Evolutionary conservation across 1,140 invertebrate genomes (phyloP), one percentile per base, ranked within the genome.

Genomic region (Eurytemora carolleeae): DNA sequence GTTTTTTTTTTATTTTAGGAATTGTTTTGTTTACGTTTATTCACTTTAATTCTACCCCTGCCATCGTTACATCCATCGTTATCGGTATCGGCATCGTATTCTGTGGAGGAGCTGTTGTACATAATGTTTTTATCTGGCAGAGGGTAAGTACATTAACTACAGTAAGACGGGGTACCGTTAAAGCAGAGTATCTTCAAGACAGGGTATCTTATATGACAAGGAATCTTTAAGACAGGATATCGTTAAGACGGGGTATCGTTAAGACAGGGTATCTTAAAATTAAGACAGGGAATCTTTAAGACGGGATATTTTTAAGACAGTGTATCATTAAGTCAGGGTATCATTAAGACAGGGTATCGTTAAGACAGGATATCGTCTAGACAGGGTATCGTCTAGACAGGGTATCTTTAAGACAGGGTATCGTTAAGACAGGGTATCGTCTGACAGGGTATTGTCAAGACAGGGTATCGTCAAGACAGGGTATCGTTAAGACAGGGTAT

Each of bases 111-210:
- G 86, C 87, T 53, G 86, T 91, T 80, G 86, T 92, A 7, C 89
- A 93, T 73, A 92, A 91, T 70, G 86, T 90, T 2, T 91, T 91
- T 71, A 81, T 92, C 19, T 93, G 88, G 89, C 87, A 91, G 71
- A 83, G 81, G 73, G 87, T 87, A 71, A 84, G 70, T 67, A 66
- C 23, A n/a, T 17, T 12, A 7, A 12, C 21, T 1, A 2, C 7
- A 21, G 20, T 19, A 15, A n/a, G 24, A 17, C 26, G 15, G 19
- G 20, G 12, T 22, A 19, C 1, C 26, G 2, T 15, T 15, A 61
- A 1, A 21, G 22, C 57, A 19, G 19, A 31, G 19, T 31, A 18
- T 24, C 15, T 26, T 58, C 54, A 24, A 21, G 22, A 58, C 57
- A 23, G 20, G 19, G 19, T 22, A 23, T 12, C 53, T 21, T 54